phyloP scores from a whole-genome alignment of 1,140 invertebrate genomes.

The Oscheius sp. region DNA sequence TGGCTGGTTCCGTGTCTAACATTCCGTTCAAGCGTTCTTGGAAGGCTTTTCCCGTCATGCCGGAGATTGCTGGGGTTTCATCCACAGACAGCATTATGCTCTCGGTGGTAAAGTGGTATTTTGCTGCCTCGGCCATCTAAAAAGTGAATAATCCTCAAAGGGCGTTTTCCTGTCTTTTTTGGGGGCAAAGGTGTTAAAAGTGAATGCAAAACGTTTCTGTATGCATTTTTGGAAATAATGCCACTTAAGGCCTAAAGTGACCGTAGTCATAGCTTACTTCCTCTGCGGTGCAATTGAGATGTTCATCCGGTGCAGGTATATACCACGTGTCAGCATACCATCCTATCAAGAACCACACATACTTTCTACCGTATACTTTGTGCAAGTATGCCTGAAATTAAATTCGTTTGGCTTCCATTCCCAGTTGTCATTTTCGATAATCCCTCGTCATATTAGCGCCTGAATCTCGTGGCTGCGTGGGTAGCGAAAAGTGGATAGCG shows the following conservation, averaged over 20 bases:
- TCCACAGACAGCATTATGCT: slow-evolving; percentile 78
- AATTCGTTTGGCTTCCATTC: background rate
- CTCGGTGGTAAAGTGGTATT: slow-evolving; percentile 95
- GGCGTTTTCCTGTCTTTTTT: background rate
- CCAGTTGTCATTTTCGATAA: too few species aligned
- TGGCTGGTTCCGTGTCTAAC: slow-evolving; percentile 56
- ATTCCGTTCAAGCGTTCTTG: slow-evolving; percentile 43
- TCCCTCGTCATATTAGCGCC: background rate
- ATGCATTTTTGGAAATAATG: background rate
- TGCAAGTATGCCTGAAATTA: slow-evolving; percentile 74
- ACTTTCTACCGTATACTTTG: slow-evolving; percentile 86
- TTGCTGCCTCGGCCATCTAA: slow-evolving; percentile 73
- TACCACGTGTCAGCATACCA: slow-evolving; percentile 99
- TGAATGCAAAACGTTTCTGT: background rate
- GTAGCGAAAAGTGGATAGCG: background rate
- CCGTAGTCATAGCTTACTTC: too few species aligned
- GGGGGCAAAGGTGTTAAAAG: background rate
- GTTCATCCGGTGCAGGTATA: slow-evolving; percentile 77
- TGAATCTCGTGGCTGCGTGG: background rate
- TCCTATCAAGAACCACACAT: slow-evolving; percentile 99
- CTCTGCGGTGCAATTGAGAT: slow-evolving; percentile 84
- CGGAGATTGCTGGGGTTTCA: slow-evolving; percentile 48
- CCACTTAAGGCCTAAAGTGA: too few species aligned
- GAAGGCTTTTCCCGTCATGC: slow-evolving; percentile 58
- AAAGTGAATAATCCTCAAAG: too few species aligned